phyloP scores from a whole-genome alignment of 1,140 invertebrate genomes.

The Drosophila bocki region DNA sequence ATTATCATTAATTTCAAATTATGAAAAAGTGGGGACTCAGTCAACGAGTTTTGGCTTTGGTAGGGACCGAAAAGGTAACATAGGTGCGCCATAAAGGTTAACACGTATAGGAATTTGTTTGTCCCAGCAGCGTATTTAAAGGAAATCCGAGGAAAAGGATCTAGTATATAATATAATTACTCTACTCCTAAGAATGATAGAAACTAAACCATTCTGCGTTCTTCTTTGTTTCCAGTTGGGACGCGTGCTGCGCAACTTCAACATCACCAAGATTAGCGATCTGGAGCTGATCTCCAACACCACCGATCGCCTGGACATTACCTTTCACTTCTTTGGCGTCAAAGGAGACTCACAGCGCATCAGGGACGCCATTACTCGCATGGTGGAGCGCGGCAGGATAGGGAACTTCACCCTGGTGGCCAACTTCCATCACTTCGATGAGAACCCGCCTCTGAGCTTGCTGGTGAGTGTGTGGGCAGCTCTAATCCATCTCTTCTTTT shows the following conservation, averaged over 20 bases:
- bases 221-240: constrained; percentile 86
- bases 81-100: constrained; percentile 22
- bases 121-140: neutral
- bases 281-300: constrained; percentile 89
- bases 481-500: constrained; percentile 18
- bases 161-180: neutral
- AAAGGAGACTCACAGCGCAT: constrained; percentile 88
- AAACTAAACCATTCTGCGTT: constrained; percentile 37
- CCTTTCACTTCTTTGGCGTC: constrained; percentile 88
- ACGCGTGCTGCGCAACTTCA: constrained; percentile 88
- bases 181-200: neutral
- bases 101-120: constrained; percentile 20
- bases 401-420: constrained; percentile 88
- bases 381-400: constrained; percentile 88
- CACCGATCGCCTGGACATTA: constrained; percentile 87
- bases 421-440: constrained; percentile 87
- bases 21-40: constrained; percentile 39
- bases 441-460: constrained; percentile 87
- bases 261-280: constrained; percentile 89
- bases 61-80: constrained; percentile 3
- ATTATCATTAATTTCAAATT: constrained; percentile 76
- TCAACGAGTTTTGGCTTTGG: constrained; percentile 8
- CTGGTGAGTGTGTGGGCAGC: constrained; percentile 84
- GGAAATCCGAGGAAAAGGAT: neutral
- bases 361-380: constrained; percentile 87